These are phyloP conservation scores for Pocillopora meandrina DNA, from an alignment of 92 coral and sea anemone species.

Conservation along the genomic window DNA sequence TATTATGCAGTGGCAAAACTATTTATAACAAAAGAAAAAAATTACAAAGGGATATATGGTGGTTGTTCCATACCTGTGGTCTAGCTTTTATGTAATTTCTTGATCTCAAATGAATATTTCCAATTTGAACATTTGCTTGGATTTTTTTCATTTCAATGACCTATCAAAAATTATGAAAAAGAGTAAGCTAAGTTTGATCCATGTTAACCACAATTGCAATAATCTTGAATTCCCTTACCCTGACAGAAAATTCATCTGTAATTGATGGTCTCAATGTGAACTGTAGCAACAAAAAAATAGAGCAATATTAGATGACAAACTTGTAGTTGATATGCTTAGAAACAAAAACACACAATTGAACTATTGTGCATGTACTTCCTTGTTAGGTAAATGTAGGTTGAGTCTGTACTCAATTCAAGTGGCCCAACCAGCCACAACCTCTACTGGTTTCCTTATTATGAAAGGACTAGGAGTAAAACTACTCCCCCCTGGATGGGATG, in stretches of 20 bases:
- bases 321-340: too few species aligned
- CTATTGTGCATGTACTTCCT: too few species aligned
- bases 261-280: constrained; percentile 78
- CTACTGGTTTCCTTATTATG: too few species aligned
- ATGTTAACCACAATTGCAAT: background rate
- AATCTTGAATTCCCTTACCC: constrained; percentile 50
- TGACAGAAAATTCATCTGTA: constrained; percentile 68
- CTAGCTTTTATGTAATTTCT: constrained; percentile 91
- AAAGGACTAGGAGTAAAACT: too few species aligned
- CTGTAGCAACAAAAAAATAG: constrained; percentile 26
- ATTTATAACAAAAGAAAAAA: background rate
- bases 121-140: constrained; percentile 83
- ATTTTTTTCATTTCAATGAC: constrained; percentile 93
- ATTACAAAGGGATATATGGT: background rate
- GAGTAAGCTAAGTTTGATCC: background rate
- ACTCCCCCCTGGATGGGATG: too few species aligned
- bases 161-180: constrained; percentile 26
- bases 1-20: background rate
- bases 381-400: too few species aligned
- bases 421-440: too few species aligned
- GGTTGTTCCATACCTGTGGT: constrained; percentile 67
- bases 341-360: too few species aligned
- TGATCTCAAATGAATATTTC: constrained; percentile 77
- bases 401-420: too few species aligned
- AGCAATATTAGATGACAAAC: too few species aligned